Evolutionary conservation across 2,797 vertebrate genomes (phyloP).

Genomic region (Myiotriccus ornatus): DNA sequence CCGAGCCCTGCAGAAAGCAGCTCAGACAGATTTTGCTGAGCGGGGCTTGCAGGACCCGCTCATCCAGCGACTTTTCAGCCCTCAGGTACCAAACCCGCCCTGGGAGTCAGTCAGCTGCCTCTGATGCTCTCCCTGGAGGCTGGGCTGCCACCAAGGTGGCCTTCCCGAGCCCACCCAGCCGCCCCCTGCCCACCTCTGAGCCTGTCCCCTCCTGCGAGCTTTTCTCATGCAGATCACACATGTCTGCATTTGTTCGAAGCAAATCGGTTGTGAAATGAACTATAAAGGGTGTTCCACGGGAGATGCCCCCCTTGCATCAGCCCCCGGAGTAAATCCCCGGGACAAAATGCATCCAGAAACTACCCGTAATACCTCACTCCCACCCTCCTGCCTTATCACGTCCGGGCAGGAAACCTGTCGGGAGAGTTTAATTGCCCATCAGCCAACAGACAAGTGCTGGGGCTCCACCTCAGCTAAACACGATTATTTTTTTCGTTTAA

Average conservation of each 20-base stretch:
- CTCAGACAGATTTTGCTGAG: background rate
- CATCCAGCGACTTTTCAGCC: background rate
- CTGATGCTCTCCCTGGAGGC: background rate
- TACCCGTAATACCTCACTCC: background rate
- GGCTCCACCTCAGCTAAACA: background rate
- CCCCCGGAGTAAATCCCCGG: background rate
- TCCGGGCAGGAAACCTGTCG: background rate
- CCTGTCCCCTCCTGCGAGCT: background rate
- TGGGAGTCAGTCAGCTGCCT: background rate
- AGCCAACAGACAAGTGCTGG: background rate
- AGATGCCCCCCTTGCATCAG: background rate
- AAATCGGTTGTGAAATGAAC: background rate
- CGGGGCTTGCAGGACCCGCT: rapidly evolving
- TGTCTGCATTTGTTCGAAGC: background rate
- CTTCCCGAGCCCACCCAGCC: background rate
- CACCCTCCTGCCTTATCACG: background rate
- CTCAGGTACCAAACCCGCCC: background rate
- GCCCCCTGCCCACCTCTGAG: background rate
- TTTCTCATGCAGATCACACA: slow-evolving; percentile 24
- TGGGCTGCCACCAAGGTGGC: background rate
- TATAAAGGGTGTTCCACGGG: background rate
- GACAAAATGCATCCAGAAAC: background rate
- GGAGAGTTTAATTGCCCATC: background rate
- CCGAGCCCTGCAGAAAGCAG: background rate
- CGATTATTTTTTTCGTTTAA: background rate